phyloP scores from a whole-genome alignment of 2,888 invertebrate species.

The Papilio demoleus region DNA sequence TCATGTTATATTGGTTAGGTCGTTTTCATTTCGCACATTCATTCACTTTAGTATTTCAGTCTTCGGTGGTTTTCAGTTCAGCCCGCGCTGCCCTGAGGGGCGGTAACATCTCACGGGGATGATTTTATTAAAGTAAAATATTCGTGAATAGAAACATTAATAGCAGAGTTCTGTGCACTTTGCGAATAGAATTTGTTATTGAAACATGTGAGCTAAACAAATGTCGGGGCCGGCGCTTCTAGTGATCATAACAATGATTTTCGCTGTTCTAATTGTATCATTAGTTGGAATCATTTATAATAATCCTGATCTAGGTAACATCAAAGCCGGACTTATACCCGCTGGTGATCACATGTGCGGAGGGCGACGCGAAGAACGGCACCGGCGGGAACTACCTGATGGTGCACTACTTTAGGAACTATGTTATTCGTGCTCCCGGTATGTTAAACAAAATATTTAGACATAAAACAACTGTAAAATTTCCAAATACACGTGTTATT shows the following conservation, averaged over 20 bases:
- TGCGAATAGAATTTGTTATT: constrained; percentile 46
- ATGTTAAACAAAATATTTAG: no score
- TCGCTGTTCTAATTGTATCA: constrained; percentile 59
- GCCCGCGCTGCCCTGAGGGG: constrained; percentile 50
- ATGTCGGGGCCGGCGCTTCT: constrained; percentile 58
- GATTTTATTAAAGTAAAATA: constrained; percentile 44
- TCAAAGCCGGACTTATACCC: constrained; percentile 94
- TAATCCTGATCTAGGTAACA: constrained; percentile 85
- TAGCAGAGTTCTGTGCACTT: constrained; percentile 50
- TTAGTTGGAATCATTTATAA: constrained; percentile 57
- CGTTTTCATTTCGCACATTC: constrained; percentile 43
- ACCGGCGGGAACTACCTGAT: constrained; percentile 90
- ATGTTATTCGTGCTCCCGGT: constrained; percentile 89
- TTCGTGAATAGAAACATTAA: constrained; percentile 43
- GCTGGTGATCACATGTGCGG: constrained; percentile 91
- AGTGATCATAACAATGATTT: constrained; percentile 62
- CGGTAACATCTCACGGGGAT: constrained; percentile 48
- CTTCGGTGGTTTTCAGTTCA: neutral
- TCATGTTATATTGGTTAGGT: constrained; percentile 28
- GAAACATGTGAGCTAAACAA: constrained; percentile 52
- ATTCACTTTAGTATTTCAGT: constrained; percentile 44
- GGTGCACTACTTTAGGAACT: constrained; percentile 93
- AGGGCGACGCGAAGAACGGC: constrained; percentile 84
- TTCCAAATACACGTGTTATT: no score
- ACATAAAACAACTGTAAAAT: no score